These are phyloP conservation scores for Hirtodrosophila histrioides DNA, from an alignment of 2,888 invertebrate species.

Conservation along the genomic window DNA sequence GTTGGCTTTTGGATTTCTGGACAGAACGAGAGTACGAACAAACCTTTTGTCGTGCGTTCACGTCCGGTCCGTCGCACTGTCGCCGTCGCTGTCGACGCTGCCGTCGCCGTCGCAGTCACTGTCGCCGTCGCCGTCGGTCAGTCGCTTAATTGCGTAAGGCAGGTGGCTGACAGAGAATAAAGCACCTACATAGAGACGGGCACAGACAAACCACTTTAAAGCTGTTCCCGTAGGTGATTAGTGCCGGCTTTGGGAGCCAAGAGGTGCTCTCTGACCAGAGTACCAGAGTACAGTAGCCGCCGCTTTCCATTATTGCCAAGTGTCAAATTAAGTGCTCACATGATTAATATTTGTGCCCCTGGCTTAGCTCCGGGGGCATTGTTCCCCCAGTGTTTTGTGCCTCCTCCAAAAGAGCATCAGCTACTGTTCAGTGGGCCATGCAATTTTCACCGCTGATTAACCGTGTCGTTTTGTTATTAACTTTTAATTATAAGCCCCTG, in stretches of 20 bases:
- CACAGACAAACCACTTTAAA: slow-evolving; percentile 73
- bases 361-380: slow-evolving; percentile 32
- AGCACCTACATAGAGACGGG: slow-evolving; percentile 53
- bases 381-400: slow-evolving; percentile 12
- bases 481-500: slow-evolving; percentile 65
- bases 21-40: slow-evolving; percentile 7
- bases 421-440: slow-evolving; percentile 50
- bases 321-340: slow-evolving; percentile 78
- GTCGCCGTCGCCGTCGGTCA: slow-evolving; percentile 37
- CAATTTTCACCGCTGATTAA: slow-evolving; percentile 72
- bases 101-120: background rate
- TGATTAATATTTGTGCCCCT: slow-evolving; percentile 66
- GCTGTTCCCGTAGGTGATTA: slow-evolving; percentile 75
- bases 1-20: slow-evolving; percentile 37
- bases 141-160: slow-evolving; percentile 78
- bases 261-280: slow-evolving; percentile 5
- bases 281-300: slow-evolving; percentile 39
- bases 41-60: slow-evolving; percentile 68
- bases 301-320: slow-evolving; percentile 76
- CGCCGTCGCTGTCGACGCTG: slow-evolving; percentile 29
- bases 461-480: slow-evolving; percentile 75
- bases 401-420: slow-evolving; percentile 3
- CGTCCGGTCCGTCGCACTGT: slow-evolving; percentile 37
- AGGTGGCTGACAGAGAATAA: slow-evolving; percentile 75
- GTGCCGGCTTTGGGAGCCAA: slow-evolving; percentile 52